A percentile compares a stretch with the other conserved stretches of the same genome.
Conservation (phyloP, 37 sponge, comb jelly and placozoan genomes). For the Ephydatia muelleri region DNA sequence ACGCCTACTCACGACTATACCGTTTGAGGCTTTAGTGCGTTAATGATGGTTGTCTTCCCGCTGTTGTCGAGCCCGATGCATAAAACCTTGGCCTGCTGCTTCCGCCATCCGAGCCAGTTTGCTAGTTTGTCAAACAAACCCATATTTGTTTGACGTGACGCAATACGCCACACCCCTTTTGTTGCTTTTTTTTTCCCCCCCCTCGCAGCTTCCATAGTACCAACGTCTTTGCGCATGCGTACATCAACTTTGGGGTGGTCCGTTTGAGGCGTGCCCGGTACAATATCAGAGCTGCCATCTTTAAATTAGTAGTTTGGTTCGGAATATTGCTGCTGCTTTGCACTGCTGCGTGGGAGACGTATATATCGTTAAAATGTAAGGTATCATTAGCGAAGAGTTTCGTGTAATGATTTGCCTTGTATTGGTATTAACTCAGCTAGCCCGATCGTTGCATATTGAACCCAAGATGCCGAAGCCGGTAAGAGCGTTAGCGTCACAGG, state of each 20-base stretch:
- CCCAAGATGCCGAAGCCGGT: slow-evolving; percentile 70
- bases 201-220: slow-evolving; percentile 21
- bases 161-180: neutral
- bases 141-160: slow-evolving; percentile 37
- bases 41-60: slow-evolving; percentile 96
- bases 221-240: slow-evolving; percentile 51
- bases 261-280: slow-evolving; percentile 6
- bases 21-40: slow-evolving; percentile 78
- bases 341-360: too few relatives aligned
- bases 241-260: slow-evolving; percentile 15
- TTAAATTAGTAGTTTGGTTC: neutral
- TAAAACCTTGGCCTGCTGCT: slow-evolving; percentile 75
- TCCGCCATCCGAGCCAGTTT: slow-evolving; percentile 71
- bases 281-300: neutral
- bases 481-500: slow-evolving; percentile 17
- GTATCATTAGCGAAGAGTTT: too few relatives aligned
- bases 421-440: too few relatives aligned
- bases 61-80: slow-evolving; percentile 97
- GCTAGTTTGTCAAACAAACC: slow-evolving; percentile 77
- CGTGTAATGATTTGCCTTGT: too few relatives aligned
- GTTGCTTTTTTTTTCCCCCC: too few relatives aligned
- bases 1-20: neutral
- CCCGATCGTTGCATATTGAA: neutral
- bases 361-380: too few relatives aligned
- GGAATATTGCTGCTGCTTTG: too few relatives aligned